A percentile compares a stretch with the other conserved stretches of the same genome.
These are phyloP conservation scores for Enteromius afrohamiltoni DNA, from an alignment of 2,797 vertebrate species.

Conservation along the genomic window DNA sequence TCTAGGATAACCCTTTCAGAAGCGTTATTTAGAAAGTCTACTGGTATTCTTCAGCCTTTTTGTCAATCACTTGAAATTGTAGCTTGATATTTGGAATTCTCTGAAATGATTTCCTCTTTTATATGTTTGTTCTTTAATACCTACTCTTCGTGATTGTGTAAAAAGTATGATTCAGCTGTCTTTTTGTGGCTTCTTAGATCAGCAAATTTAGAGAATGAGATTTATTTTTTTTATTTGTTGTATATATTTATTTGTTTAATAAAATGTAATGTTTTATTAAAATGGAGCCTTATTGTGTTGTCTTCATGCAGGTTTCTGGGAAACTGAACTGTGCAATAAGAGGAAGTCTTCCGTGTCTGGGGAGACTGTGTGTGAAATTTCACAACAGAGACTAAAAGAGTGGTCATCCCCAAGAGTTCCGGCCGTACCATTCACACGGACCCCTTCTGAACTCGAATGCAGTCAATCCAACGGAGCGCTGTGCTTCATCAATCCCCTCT, in stretches of 20 bases:
- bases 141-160: neutral
- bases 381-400: constrained; percentile 70
- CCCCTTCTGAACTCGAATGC: constrained; percentile 84
- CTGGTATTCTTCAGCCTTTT: neutral
- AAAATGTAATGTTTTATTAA: neutral
- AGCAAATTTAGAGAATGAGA: neutral
- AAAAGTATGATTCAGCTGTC: neutral
- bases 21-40: neutral
- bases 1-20: neutral
- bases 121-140: neutral
- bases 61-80: neutral
- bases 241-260: neutral
- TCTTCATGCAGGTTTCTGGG: constrained; percentile 89
- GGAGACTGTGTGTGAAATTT: constrained; percentile 60
- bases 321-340: constrained; percentile 83
- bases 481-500: constrained; percentile 95
- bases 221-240: no score
- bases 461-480: constrained; percentile 87
- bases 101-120: neutral
- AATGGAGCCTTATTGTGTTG: constrained; percentile 41
- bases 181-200: neutral
- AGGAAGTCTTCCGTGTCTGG: constrained; percentile 59
- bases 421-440: constrained; percentile 81
- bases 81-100: neutral
- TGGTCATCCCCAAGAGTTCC: constrained; percentile 72